Conservation (phyloP, 2,888 invertebrate genomes). For the Anoplius nigerrimus region DNA sequence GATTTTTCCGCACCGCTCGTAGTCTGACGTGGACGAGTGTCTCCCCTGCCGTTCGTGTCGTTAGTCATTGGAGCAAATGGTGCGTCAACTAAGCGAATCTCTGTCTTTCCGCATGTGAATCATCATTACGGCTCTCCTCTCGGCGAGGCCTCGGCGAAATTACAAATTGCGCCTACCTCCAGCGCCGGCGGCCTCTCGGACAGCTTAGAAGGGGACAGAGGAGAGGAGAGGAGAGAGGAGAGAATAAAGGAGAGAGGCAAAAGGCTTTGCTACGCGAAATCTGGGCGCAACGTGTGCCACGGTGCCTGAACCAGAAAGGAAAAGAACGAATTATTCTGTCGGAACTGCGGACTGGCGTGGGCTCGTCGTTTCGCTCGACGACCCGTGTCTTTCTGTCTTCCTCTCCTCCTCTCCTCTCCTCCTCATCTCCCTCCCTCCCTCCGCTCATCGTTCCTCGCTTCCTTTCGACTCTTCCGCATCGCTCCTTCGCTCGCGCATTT, state of each 20-base stretch:
- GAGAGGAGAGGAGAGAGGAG: slow-evolving; percentile 29
- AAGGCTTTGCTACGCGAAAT: slow-evolving; percentile 27
- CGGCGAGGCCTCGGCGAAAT: slow-evolving; percentile 43
- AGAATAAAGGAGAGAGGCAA: too few relatives aligned
- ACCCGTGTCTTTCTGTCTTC: slow-evolving; percentile 36
- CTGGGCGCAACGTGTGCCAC: slow-evolving; percentile 27
- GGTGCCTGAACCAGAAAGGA: slow-evolving; percentile 37
- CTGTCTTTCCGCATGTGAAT: slow-evolving; percentile 54
- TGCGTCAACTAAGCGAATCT: too few relatives aligned
- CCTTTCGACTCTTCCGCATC: too few relatives aligned
- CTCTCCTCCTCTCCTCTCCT: slow-evolving; percentile 16
- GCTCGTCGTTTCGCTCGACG: slow-evolving; percentile 44
- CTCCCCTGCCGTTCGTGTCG: slow-evolving; percentile 7
- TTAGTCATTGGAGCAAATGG: slow-evolving; percentile 18
- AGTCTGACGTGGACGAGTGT: background rate
- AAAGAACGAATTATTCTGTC: slow-evolving; percentile 56
- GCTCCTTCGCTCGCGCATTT: too few relatives aligned
- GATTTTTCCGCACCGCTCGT: background rate
- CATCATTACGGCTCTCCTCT: slow-evolving; percentile 44
- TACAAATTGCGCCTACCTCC: slow-evolving; percentile 39
- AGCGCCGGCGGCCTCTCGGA: slow-evolving; percentile 24
- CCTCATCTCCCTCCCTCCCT: slow-evolving; percentile 13
- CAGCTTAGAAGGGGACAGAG: too few relatives aligned
- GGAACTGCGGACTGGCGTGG: slow-evolving; percentile 33
- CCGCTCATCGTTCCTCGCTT: background rate